These are phyloP conservation scores for Xiphorhynchus elegans DNA, from an alignment of 2,113 vertebrate species.

Conservation along the genomic window DNA sequence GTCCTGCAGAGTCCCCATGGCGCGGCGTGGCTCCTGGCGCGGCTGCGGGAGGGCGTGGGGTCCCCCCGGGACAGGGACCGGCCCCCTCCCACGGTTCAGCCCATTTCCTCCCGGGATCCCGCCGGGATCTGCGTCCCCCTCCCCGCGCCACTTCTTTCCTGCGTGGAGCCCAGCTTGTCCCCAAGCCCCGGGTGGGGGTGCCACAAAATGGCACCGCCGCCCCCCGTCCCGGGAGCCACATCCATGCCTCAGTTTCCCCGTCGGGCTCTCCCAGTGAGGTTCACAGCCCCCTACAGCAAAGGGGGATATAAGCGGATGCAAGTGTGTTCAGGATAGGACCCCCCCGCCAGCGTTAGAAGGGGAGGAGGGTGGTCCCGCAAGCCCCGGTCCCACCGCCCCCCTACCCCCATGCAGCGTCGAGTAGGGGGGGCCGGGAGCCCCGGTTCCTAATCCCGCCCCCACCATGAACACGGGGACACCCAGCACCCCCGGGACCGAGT, in stretches of 20 bases:
- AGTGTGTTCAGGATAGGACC: not conserved
- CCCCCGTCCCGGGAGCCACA: not conserved
- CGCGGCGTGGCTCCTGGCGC: not conserved
- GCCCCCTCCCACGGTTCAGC: not conserved
- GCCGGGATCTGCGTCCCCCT: not conserved
- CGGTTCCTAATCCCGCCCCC: not conserved
- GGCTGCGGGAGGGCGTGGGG: not conserved
- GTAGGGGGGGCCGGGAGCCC: not conserved
- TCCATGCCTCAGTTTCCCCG: not conserved
- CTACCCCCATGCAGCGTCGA: not conserved
- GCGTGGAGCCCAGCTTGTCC: not conserved
- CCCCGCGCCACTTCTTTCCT: not conserved
- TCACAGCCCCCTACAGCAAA: not conserved
- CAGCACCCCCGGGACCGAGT: not conserved
- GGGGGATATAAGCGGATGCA: not conserved
- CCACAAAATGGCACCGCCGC: not conserved
- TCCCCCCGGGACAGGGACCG: not conserved
- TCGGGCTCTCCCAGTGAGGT: not conserved
- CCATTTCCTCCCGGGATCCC: constrained; percentile 7
- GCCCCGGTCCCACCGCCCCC: not conserved
- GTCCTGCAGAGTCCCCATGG: constrained; percentile 25
- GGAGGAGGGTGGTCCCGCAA: not conserved
- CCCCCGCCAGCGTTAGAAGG: not conserved
- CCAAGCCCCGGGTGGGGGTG: not conserved
- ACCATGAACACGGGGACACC: not conserved